Percentiles rank a stretch among this genome's conserved stretches.
These are phyloP conservation scores for Drosophila arizonae DNA, from an alignment of 1,140 invertebrate genomes.

Conservation along the genomic window DNA sequence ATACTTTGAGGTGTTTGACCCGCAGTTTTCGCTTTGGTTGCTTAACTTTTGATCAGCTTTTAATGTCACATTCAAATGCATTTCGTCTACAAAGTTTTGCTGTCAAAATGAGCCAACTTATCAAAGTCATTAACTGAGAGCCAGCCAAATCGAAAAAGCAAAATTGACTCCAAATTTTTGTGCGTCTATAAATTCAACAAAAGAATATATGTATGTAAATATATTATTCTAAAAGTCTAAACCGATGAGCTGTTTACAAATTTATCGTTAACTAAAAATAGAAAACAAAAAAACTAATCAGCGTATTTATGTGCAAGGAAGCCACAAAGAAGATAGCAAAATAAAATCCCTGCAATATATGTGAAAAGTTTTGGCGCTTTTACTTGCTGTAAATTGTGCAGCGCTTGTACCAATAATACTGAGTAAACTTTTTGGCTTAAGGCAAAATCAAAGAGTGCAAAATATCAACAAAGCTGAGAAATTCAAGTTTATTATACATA, in stretches of 20 bases:
- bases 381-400: neutral
- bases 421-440: slow-evolving; percentile 3
- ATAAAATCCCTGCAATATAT: neutral
- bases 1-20: slow-evolving; percentile 47
- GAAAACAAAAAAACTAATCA: slow-evolving; percentile 20
- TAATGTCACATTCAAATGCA: slow-evolving; percentile 66
- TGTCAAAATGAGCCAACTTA: slow-evolving; percentile 35
- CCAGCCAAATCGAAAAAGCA: neutral
- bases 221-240: no score
- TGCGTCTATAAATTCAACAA: slow-evolving; percentile 15
- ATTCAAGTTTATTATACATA: slow-evolving; percentile 7
- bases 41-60: slow-evolving; percentile 73
- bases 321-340: slow-evolving; percentile 3
- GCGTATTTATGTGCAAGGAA: slow-evolving; percentile 11
- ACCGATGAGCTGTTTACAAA: no score
- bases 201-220: no score
- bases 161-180: neutral
- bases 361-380: slow-evolving; percentile 28
- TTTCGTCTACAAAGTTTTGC: slow-evolving; percentile 68
- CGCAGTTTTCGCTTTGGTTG: slow-evolving; percentile 52
- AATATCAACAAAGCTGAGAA: neutral
- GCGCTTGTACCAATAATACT: slow-evolving; percentile 12
- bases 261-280: no score
- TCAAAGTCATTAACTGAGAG: slow-evolving; percentile 29
- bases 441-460: neutral